Conservation (phyloP, 2,113 vertebrate genomes). For the Ariopsis seemanni region DNA sequence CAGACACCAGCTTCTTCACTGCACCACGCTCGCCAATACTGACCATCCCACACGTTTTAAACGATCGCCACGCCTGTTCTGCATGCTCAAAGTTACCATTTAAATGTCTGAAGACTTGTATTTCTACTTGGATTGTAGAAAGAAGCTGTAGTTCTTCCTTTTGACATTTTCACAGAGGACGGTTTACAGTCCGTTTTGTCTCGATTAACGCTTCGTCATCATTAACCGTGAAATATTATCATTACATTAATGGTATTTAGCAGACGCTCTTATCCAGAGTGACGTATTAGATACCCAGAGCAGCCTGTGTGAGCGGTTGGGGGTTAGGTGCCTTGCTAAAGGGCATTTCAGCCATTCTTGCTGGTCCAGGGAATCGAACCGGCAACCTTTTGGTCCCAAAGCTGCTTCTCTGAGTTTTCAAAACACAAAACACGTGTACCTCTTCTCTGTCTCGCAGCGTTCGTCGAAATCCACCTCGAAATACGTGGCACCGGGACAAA, state of each 20-base stretch:
- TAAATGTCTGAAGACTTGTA: background rate
- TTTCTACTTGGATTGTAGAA: background rate
- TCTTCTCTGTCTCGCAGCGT: conserved; percentile 94
- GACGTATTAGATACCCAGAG: too few relatives aligned
- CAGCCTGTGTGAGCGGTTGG: too few relatives aligned
- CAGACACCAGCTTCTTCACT: background rate
- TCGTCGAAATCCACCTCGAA: conserved; percentile 98
- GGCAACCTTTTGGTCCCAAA: too few relatives aligned
- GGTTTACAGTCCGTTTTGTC: background rate
- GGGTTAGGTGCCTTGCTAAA: too few relatives aligned
- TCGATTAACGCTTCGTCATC: background rate
- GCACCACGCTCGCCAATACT: background rate
- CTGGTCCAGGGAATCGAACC: too few relatives aligned
- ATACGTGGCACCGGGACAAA: conserved; percentile 88
- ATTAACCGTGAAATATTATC: background rate
- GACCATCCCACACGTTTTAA: background rate
- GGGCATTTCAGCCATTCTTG: too few relatives aligned
- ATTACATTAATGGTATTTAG: too few relatives aligned
- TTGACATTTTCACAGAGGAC: background rate
- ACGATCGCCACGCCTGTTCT: background rate
- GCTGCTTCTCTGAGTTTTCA: background rate
- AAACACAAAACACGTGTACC: conserved; percentile 64
- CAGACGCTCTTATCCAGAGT: too few relatives aligned
- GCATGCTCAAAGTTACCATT: background rate
- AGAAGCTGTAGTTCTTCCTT: background rate